Base-by-base conservation (phyloP, 2,113 vertebrate species). In the Notothenia rossii region DNA sequence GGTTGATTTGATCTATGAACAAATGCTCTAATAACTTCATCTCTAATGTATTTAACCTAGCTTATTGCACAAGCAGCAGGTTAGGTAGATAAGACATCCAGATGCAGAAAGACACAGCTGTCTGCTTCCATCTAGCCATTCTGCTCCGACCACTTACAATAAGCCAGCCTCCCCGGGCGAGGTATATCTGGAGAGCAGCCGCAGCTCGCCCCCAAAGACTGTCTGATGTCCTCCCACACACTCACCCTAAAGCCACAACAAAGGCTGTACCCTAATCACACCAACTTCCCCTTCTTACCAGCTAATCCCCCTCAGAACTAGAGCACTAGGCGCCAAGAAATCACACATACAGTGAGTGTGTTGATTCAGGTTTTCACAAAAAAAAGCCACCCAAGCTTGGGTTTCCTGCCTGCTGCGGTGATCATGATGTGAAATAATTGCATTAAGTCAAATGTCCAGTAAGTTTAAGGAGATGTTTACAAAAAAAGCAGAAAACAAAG, bases 221-320 rank as follows among this genome's bases (percentile, higher is more conserved):
- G 51, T 67, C 78, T 88, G 71, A 78, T 74, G 81, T 88, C 83
- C 89, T 88, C 92, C 89, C 85, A 91, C 91, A 75, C 77, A 81
- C 56, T 79, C 75, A 12, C 40, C 72, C 86, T 79, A 15, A 25
- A 80, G 76, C 85, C 90, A 90, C 88, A 92, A 89, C 86, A 90
- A 82, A 91, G 76, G 76, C 29, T 45, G 17, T 48, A 73, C 73
- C 75, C 79, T 51, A 80, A 88, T 81, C 81, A 72, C 76, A 79
- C 69, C 62, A 75, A 91, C 85, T 90, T 91, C 83, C 84, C 68
- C 87, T 72, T 76, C 82, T 56, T 67, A 72, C 63, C n/a, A 53
- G 43, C 55, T 76, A 79, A 81, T 88, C 54, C 73, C 70, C 29
- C 56, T 43, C 69, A 77, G 68, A 83, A 59, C 43, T 49, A n/a